Evolutionary conservation across 2,113 vertebrate genomes (phyloP).

Genomic region (Python bivittatus): DNA sequence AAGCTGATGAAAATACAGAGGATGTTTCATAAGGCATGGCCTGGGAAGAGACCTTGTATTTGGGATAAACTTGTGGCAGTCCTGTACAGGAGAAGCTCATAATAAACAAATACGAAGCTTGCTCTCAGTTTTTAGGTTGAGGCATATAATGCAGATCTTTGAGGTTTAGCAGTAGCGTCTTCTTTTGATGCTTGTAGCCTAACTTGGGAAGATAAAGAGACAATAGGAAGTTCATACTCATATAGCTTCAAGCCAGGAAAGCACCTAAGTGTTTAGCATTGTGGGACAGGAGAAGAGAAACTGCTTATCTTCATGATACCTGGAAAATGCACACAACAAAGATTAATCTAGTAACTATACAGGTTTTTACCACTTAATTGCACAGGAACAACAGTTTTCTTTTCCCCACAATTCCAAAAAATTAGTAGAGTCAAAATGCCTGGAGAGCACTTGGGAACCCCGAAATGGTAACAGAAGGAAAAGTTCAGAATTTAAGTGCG

Average conservation of each 20-base stretch:
- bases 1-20: neutral
- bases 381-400: neutral
- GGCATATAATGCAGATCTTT: neutral
- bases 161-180: neutral
- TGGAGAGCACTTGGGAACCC: neutral
- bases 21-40: neutral
- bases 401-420: neutral
- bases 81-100: neutral
- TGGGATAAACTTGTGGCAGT: neutral
- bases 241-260: neutral
- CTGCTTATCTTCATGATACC: neutral
- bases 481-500: neutral
- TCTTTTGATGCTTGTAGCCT: neutral
- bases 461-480: neutral
- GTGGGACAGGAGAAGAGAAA: accelerated
- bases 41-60: neutral
- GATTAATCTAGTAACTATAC: neutral
- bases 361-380: neutral
- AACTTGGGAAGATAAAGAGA: neutral
- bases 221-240: too few species aligned
- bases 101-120: neutral
- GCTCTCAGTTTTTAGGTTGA: neutral
- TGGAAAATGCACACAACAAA: neutral
- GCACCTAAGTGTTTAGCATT: neutral
- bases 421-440: neutral